Evolutionary conservation across 2,797 vertebrate species (phyloP), one percentile per base, ranked within the genome.

Genomic region (Pipistrellus pygmaeus): DNA sequence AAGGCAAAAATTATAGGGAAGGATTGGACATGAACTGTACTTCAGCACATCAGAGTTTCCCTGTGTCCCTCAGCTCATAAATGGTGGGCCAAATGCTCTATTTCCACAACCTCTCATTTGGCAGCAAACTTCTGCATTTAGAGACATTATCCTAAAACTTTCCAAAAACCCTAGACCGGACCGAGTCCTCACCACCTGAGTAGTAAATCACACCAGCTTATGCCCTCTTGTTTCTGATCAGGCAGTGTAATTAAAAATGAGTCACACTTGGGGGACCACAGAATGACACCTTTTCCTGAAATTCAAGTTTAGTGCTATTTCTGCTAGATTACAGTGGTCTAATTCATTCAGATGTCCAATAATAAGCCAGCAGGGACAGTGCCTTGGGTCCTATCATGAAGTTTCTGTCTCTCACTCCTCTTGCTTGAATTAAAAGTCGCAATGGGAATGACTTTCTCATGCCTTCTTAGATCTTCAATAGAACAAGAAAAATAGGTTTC

Each of bases 171-270:
- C 51, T 88, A 93, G 41, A 90, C 21, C 25, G 93, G 88, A 96
- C 94, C 68, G 95, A 41, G 3, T 78, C 73, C 35, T 94, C 38
- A 14, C 77, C 91, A 83, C 93, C 66, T 90, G 73, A 94, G 72
- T 57, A 73, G 75, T 12, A 93, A 85, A 84, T 48, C 41, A 66
- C 48, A 72, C 93, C 96, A 96, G 92, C 21, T 93, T 94, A 25
- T 94, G 96, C 96, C 92, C 46, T 88, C 48, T 89, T 69, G 25
- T 77, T 90, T 91, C 18, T 90, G 30, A 84, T 48, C 15, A 81
- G 38, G 85, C 32, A 55, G 48, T 48, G 53, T 81, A 95, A 96
- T 96, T 97, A 96, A 96, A 97, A 93, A 92, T 78, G 82, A 95
- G 35, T 90, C 90, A 92, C 71, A 91, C 83, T 84, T 90, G 84